Evolutionary conservation across 1,140 invertebrate genomes (phyloP), one percentile per base, ranked within the genome.

Genomic region (Panagrolaimus sp.): DNA sequence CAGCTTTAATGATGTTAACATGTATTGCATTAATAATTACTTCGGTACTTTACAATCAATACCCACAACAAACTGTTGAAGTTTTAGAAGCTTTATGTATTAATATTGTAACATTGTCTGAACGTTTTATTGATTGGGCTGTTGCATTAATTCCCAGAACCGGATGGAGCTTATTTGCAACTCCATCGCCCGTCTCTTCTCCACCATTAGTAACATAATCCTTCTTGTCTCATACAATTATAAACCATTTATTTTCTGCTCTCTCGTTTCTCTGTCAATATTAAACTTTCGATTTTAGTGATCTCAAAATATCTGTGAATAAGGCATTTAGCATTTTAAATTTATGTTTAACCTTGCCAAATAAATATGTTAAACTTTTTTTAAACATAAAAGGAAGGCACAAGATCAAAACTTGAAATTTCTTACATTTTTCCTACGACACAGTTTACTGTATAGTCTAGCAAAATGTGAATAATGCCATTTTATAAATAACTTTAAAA

Each of bases 1-100:
- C 95, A 76, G 85, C 95, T 38, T 95, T 96, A 82, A 95, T 92
- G 27, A 92, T 92, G 46, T 91, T 92, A 47, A 83, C 96, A 44
- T 96, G 93, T 57, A 57, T 57, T 16, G 51, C 51, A 20, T 25
- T 57, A n/a, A 57, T 57, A 20, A 57, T 57, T 57, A 57, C 51
- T 27, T 57, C 51, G 20, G n/a, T 57, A 9, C 20, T 57, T 4
- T 57, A 57, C 51, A 57, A 27, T 57, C 51, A 57, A 57, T 57
- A 57, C 20, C 51, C 51, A 14, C 20, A 57, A 11, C 51, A 57
- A 16, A 57, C 51, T 20, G 27, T 57, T 16, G 51, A 57, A 57
- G 51, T 57, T 20, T 8, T 57, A 11, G 51, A 57, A 57, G 27
- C 51, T 57, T 25, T 57, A 11, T 20, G 20, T 20, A 16, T 25